A percentile compares a stretch with the other conserved stretches of the same genome.
Conservation (phyloP, 2,113 vertebrate species). For the Rattus norvegicus region GRCr8 NC_086027.1:60401001-60401500, state of each 20-base stretch:
- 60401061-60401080: not conserved
- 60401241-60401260: not conserved
- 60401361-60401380: not conserved
- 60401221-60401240: not conserved
- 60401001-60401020: too few species aligned
- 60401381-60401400: not conserved
- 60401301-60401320: not conserved
- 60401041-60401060: not conserved
- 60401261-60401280: not conserved
- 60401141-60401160: not conserved
- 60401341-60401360: not conserved
- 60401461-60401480: slow-evolving; percentile 45
- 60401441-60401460: not conserved
- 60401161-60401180: not conserved
- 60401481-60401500: slow-evolving; percentile 3
- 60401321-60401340: not conserved
- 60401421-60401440: not conserved
- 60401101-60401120: not conserved
- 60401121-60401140: not conserved
- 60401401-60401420: not conserved
- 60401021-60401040: not conserved
- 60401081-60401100: not conserved
- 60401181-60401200: not conserved
- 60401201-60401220: not conserved
- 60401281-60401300: not conserved